These are phyloP conservation scores for Xiphias gladius DNA, from an alignment of 2,113 vertebrate species.

Conservation along the genomic window DNA sequence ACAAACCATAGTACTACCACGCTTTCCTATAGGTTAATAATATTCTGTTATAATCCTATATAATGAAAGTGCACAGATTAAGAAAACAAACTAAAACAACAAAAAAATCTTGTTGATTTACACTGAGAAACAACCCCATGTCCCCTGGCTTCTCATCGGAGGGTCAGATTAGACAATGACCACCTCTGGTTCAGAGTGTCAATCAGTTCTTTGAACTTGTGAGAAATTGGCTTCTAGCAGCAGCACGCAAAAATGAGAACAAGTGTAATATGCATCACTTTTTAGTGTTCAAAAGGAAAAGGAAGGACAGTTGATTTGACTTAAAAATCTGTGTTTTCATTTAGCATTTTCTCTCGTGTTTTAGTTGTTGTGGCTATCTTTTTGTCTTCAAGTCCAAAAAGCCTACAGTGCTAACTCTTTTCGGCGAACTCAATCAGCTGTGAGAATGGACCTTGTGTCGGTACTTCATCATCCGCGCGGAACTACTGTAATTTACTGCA, in stretches of 20 bases:
- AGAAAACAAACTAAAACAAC: constrained; percentile 81
- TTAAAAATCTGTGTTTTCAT: constrained; percentile 48
- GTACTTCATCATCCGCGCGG: constrained; percentile 85
- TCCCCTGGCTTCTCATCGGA: constrained; percentile 57
- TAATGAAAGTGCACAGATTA: constrained; percentile 96
- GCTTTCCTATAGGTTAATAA: constrained; percentile 86
- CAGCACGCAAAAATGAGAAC: constrained; percentile 81
- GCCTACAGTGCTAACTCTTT: constrained; percentile 66
- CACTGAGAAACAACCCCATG: constrained; percentile 65
- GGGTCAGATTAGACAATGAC: constrained; percentile 70
- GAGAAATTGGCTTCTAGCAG: constrained; percentile 87
- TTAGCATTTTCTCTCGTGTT: background rate
- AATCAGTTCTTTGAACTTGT: constrained; percentile 83
- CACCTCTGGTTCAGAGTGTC: constrained; percentile 42
- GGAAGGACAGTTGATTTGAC: constrained; percentile 16
- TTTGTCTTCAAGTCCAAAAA: constrained; percentile 55
- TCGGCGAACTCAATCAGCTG: constrained; percentile 82
- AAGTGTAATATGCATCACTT: constrained; percentile 40
- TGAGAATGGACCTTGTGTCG: constrained; percentile 82
- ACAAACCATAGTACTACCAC: constrained; percentile 87
- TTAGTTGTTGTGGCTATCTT: background rate
- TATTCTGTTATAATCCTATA: constrained; percentile 88
- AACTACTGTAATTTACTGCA: constrained; percentile 91
- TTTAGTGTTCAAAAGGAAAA: constrained; percentile 27
- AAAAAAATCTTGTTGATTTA: constrained; percentile 66